A percentile compares a stretch with the other conserved stretches of the same genome.
Evolutionary conservation across 2,113 vertebrate genomes (phyloP).

Genomic region (Phasianus colchicus): DNA sequence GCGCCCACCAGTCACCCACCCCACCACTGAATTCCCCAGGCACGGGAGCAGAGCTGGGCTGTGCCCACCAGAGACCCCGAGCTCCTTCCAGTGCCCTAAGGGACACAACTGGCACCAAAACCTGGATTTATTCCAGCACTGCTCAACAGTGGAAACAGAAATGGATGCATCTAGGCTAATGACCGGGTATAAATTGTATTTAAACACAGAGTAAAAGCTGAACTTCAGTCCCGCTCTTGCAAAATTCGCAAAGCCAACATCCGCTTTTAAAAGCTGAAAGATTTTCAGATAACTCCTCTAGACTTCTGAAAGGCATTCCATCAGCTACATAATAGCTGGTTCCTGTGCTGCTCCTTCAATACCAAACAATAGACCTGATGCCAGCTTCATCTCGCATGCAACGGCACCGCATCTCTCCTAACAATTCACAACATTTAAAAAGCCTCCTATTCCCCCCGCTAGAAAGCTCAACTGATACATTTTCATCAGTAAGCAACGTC

Average conservation of each 20-base stretch:
- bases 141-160: not conserved
- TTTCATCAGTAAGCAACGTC: not conserved
- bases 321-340: not conserved
- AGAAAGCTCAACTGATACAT: not conserved
- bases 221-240: not conserved
- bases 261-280: not conserved
- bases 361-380: constrained; percentile 13
- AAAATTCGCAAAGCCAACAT: not conserved
- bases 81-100: not conserved
- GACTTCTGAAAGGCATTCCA: not conserved
- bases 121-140: not conserved
- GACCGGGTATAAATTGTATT: not conserved
- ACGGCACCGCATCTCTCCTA: not conserved
- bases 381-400: not conserved
- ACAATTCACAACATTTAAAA: not conserved
- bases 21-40: not conserved
- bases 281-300: not conserved
- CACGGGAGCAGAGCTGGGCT: fast-evolving
- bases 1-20: not conserved
- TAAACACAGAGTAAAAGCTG: not conserved
- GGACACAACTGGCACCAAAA: not conserved
- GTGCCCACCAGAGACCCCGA: not conserved
- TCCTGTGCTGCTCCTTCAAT: not conserved
- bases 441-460: not conserved
- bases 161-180: not conserved